A percentile compares a stretch with the other conserved stretches of the same genome.
Evolutionary conservation across 2,888 invertebrate genomes (phyloP).

Genomic region (Lasioglossum malachurum): DNA sequence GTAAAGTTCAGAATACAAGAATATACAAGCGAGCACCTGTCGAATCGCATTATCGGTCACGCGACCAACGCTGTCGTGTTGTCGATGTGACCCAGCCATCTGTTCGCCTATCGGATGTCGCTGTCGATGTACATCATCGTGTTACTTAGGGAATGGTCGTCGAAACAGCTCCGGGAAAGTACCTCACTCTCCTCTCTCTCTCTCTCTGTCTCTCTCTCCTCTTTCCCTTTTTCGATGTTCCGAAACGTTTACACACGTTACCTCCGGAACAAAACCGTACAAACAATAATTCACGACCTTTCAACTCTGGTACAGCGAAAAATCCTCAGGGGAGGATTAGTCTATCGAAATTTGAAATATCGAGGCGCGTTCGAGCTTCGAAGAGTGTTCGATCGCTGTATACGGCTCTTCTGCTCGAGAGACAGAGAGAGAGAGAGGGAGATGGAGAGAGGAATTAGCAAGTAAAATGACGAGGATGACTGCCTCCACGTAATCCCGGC

Average conservation of each 20-base stretch:
- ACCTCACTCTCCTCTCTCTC: not conserved
- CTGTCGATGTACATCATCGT: constrained; percentile 43
- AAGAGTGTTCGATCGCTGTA: not conserved
- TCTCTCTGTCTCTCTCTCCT: not conserved
- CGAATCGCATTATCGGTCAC: constrained; percentile 70
- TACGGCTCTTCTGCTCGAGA: not conserved
- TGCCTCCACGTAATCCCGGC: not conserved
- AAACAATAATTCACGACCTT: not conserved
- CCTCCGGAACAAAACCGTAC: not conserved
- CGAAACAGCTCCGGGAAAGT: not conserved
- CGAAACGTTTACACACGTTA: not conserved
- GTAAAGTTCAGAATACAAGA: constrained; percentile 65
- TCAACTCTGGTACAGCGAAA: not conserved
- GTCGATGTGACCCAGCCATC: constrained; percentile 55
- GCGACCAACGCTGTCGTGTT: constrained; percentile 44
- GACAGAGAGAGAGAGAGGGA: not conserved
- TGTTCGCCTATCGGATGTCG: constrained; percentile 49
- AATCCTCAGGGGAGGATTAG: not conserved
- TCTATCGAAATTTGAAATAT: constrained; percentile 4
- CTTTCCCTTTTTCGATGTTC: not conserved
- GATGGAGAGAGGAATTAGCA: not conserved
- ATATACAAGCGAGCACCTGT: constrained; percentile 65
- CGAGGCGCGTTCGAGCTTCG: not conserved
- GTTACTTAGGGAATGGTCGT: constrained; percentile 24
- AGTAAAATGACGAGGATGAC: constrained; percentile 13